Percentiles rank a stretch among this genome's conserved stretches.
Conservation (phyloP, 2,113 vertebrate genomes). For the Sturnira hondurensis region DNA sequence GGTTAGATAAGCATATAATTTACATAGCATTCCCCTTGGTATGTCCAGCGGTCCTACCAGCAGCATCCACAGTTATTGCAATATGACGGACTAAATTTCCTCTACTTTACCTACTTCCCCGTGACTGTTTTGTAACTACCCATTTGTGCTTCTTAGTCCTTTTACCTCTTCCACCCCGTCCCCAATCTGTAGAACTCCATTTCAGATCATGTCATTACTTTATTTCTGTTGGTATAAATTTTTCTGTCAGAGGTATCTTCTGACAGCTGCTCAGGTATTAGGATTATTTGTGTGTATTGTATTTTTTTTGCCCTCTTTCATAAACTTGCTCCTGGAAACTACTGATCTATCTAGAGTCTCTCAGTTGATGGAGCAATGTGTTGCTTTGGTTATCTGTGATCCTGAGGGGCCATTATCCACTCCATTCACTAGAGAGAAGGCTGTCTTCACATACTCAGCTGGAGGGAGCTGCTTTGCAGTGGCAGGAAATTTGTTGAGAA, state of each 20-base stretch:
- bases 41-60: too few species aligned
- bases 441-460: not conserved
- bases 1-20: not conserved
- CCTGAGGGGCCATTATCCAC: not conserved
- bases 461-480: not conserved
- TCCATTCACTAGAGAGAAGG: not conserved
- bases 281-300: not conserved
- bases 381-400: not conserved
- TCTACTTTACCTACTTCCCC: too few species aligned
- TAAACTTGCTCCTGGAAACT: not conserved
- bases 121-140: too few species aligned
- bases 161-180: too few species aligned
- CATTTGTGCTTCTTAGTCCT: too few species aligned
- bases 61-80: too few species aligned
- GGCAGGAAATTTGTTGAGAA: not conserved
- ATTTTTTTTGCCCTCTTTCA: not conserved
- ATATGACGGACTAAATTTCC: too few species aligned
- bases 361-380: not conserved
- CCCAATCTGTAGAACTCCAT: not conserved
- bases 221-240: not conserved
- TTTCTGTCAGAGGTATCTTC: not conserved
- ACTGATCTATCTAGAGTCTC: not conserved
- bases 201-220: not conserved
- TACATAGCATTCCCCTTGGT: not conserved
- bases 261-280: not conserved